These are phyloP conservation scores for Umimayanthus kanabou DNA, from an alignment of 92 coral and sea anemone genomes.

Conservation along the genomic window DNA sequence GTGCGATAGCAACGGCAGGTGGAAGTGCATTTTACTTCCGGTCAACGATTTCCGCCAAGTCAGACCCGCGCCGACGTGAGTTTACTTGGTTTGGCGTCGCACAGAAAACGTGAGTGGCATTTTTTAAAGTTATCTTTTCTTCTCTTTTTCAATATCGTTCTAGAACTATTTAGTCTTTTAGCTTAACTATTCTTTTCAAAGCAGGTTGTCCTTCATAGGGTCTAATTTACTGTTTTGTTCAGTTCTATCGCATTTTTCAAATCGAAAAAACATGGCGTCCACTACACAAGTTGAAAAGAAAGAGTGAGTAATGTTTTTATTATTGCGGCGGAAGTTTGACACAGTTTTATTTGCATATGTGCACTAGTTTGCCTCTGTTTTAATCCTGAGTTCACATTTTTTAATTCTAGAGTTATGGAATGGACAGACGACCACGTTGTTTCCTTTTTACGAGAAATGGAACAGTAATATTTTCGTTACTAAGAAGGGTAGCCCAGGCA, in stretches of 20 bases:
- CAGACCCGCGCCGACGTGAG: constrained; percentile 31
- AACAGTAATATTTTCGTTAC: constrained; percentile 34
- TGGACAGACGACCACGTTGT: constrained; percentile 24
- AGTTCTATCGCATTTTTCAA: constrained; percentile 14
- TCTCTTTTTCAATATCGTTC: constrained; percentile 20
- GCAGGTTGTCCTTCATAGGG: constrained; percentile 18
- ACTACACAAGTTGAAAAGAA: constrained; percentile 29
- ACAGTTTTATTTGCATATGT: constrained; percentile 24
- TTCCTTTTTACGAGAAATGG: constrained; percentile 28
- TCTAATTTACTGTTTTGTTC: constrained; percentile 10
- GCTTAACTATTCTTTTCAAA: constrained; percentile 15
- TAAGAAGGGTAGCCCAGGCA: constrained; percentile 41
- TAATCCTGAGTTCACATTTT: constrained; percentile 13
- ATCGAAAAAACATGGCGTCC: constrained; percentile 31
- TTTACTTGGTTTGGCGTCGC: constrained; percentile 22
- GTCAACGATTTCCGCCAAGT: constrained; percentile 20
- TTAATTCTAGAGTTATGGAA: constrained; percentile 22
- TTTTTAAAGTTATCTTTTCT: constrained; percentile 8
- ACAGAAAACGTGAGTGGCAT: constrained; percentile 22
- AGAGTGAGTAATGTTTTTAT: constrained; percentile 16
- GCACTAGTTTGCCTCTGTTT: constrained; percentile 24
- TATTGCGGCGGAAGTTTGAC: constrained; percentile 16
- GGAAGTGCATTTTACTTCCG: constrained; percentile 24
- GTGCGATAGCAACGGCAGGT: constrained; percentile 13
- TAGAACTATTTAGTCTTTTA: constrained; percentile 16